Evolutionary conservation across 2,113 vertebrate species (phyloP).

Genomic region (Thermophis baileyi): DNA sequence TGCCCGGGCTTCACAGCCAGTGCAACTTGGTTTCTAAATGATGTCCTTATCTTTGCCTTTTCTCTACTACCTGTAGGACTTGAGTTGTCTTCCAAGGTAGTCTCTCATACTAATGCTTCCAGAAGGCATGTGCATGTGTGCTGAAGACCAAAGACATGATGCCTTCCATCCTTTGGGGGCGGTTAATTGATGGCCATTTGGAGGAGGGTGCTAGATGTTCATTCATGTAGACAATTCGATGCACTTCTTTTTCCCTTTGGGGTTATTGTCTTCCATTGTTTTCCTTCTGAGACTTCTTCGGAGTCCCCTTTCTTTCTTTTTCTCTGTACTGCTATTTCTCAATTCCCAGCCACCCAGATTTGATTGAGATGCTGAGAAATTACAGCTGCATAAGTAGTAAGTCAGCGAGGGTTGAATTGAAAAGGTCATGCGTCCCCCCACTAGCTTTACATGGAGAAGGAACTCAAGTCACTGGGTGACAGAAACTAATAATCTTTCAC

Average conservation of each 20-base stretch:
- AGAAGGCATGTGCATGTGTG: neutral
- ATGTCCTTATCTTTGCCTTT: neutral
- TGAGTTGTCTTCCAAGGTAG: neutral
- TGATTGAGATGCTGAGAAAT: constrained; percentile 38
- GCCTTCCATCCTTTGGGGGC: neutral
- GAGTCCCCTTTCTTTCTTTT: neutral
- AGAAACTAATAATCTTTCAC: constrained; percentile 5
- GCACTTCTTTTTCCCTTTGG: neutral
- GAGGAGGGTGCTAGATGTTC: neutral
- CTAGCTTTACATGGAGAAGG: constrained; percentile 8
- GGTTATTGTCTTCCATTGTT: neutral
- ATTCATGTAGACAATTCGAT: neutral
- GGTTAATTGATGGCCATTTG: neutral
- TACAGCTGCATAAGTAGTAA: neutral
- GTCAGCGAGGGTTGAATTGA: constrained; percentile 32
- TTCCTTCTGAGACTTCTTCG: neutral
- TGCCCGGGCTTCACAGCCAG: neutral
- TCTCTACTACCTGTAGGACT: neutral
- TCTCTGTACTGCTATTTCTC: constrained; percentile 17
- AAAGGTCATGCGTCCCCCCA: constrained; percentile 31
- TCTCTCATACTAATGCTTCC: neutral
- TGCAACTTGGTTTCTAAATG: neutral
- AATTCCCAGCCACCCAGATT: neutral
- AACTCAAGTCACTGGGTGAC: constrained; percentile 33
- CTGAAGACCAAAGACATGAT: neutral